phyloP scores from a whole-genome alignment of 2,113 vertebrate species.

The Terrapene triunguis region DNA sequence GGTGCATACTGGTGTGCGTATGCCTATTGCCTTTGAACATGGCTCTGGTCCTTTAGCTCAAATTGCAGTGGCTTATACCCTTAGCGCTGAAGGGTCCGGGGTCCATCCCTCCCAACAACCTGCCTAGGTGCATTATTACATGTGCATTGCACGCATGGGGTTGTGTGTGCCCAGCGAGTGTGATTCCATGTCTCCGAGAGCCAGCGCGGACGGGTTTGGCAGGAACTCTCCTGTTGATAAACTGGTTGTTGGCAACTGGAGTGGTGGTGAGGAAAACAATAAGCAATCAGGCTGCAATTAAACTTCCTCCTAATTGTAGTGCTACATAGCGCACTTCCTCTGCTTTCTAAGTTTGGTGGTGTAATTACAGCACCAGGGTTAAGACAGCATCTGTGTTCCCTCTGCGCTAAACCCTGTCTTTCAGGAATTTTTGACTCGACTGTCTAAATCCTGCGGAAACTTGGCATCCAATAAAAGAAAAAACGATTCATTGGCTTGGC shows the following conservation, averaged over 20 bases:
- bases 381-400: slow-evolving; percentile 46
- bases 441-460: neutral
- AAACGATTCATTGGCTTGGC: neutral
- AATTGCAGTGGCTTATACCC: neutral
- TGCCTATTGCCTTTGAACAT: neutral
- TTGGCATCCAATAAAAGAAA: slow-evolving; percentile 3
- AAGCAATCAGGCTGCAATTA: slow-evolving; percentile 17
- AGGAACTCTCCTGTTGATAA: neutral
- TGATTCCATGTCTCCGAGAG: fast-evolving
- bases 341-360: slow-evolving; percentile 74
- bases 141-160: neutral
- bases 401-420: slow-evolving; percentile 50
- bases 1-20: fast-evolving
- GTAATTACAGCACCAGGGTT: slow-evolving; percentile 50
- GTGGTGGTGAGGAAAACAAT: slow-evolving; percentile 32
- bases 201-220: neutral
- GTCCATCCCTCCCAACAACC: neutral
- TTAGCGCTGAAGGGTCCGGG: neutral
- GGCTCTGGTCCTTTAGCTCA: neutral
- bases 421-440: slow-evolving; percentile 65
- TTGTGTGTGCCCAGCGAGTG: neutral
- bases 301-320: slow-evolving; percentile 56
- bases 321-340: slow-evolving; percentile 58
- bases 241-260: neutral
- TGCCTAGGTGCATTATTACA: fast-evolving